phyloP scores from a whole-genome alignment of 2,888 invertebrate genomes.

The Sarcophaga rosellei region DNA sequence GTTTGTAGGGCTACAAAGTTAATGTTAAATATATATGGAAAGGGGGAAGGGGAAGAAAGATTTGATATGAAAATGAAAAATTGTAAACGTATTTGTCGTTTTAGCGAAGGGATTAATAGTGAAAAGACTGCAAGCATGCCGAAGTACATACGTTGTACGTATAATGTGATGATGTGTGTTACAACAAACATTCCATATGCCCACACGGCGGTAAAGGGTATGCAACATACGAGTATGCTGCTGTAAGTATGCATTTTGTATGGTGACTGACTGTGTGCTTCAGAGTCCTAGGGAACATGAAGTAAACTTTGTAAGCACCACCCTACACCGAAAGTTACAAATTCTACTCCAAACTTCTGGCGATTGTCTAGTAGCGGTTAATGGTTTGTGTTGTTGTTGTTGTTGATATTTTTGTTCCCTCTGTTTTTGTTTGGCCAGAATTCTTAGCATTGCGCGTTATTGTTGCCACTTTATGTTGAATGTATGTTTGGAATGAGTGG shows the following conservation, averaged over 20 bases:
- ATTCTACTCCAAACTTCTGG: slow-evolving; percentile 36
- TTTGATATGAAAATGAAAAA: slow-evolving; percentile 68
- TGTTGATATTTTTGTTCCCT: background rate
- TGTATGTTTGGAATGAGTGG: slow-evolving; percentile 57
- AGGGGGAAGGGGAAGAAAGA: slow-evolving; percentile 36
- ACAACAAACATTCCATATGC: slow-evolving; percentile 64
- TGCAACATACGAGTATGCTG: background rate
- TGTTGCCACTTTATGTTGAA: slow-evolving; percentile 69
- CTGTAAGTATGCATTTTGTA: background rate
- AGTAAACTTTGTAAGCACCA: slow-evolving; percentile 51
- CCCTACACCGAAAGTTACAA: slow-evolving; percentile 56
- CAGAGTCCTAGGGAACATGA: slow-evolving; percentile 29
- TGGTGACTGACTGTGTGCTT: background rate
- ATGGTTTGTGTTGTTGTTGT: slow-evolving; percentile 5
- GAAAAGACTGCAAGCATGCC: slow-evolving; percentile 60
- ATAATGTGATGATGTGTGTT: slow-evolving; percentile 59
- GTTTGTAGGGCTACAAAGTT: background rate
- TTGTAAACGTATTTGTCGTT: slow-evolving; percentile 68
- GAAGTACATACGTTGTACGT: slow-evolving; percentile 56
- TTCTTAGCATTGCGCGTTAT: slow-evolving; percentile 64
- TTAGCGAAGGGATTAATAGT: slow-evolving; percentile 62
- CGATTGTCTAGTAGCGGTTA: slow-evolving; percentile 37
- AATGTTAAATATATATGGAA: slow-evolving; percentile 14
- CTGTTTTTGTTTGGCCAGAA: slow-evolving; percentile 44
- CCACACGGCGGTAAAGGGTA: slow-evolving; percentile 35